A percentile compares a stretch with the other conserved stretches of the same genome.
Conservation (phyloP, 2,888 invertebrate species). For the Trimorus sp. region DNA sequence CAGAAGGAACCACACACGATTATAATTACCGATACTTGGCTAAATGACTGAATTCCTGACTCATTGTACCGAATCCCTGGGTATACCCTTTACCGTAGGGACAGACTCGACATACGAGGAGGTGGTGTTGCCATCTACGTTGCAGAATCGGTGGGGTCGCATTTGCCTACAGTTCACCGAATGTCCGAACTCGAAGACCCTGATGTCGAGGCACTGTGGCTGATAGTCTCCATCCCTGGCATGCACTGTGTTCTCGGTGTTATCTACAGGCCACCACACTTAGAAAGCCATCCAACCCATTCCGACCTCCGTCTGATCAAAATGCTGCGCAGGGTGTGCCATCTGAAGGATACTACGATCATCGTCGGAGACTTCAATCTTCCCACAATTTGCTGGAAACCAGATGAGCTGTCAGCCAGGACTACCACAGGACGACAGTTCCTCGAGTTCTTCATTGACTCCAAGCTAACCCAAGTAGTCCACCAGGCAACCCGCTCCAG, state of each 20-base stretch:
- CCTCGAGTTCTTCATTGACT: not conserved
- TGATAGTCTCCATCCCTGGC: not conserved
- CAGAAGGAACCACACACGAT: not conserved
- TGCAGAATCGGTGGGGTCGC: not conserved
- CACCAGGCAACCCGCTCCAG: not conserved
- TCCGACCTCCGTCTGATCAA: not conserved
- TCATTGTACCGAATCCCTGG: not conserved
- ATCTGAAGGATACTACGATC: not conserved
- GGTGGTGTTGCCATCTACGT: not conserved
- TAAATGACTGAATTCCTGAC: not conserved
- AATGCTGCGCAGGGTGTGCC: not conserved
- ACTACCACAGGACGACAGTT: not conserved
- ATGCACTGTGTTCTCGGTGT: not conserved
- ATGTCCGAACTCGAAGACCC: not conserved
- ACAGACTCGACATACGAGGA: constrained; percentile 1
- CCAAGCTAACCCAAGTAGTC: not conserved
- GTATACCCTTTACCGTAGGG: not conserved
- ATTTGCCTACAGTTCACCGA: not conserved
- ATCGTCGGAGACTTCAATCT: constrained; percentile 4
- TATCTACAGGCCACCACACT: not conserved
- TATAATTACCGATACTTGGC: not conserved
- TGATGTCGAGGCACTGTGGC: not conserved
- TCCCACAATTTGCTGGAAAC: not conserved
- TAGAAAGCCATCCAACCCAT: no score
- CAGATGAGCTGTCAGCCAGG: not conserved